Evolutionary conservation across 2,797 vertebrate genomes (phyloP).

Genomic region (Threskiornis aethiopicus): DNA sequence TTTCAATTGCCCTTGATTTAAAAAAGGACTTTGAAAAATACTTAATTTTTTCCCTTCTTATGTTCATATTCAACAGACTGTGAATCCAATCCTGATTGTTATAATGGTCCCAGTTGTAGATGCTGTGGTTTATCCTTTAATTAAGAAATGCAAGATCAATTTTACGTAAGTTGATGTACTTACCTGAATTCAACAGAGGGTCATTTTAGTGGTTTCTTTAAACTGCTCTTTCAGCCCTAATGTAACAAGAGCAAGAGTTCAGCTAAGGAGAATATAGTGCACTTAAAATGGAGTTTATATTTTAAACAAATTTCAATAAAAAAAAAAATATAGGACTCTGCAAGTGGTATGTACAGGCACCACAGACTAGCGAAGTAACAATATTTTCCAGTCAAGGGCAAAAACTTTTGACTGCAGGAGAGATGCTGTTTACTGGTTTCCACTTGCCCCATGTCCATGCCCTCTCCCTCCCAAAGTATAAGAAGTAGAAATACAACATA

Average conservation of each 20-base stretch:
- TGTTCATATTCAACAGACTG: constrained; percentile 77
- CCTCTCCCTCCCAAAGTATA: neutral
- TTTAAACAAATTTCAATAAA: neutral
- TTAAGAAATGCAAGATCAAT: constrained; percentile 89
- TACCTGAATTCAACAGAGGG: neutral
- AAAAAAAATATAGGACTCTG: neutral
- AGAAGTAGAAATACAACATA: neutral
- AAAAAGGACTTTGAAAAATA: neutral
- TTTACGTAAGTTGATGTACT: constrained; percentile 84
- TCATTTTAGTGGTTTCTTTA: neutral
- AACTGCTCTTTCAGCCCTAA: neutral
- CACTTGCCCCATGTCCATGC: rapidly evolving
- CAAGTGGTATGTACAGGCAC: neutral
- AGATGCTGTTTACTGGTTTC: neutral
- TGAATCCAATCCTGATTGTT: constrained; percentile 92
- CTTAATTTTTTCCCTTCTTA: neutral
- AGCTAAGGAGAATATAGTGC: neutral
- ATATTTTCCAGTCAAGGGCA: neutral
- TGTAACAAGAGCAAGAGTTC: neutral
- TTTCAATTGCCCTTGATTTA: neutral
- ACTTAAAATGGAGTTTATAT: neutral
- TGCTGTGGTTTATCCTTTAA: constrained; percentile 85
- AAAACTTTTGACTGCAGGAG: neutral
- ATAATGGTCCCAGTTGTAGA: constrained; percentile 90
- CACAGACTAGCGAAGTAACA: neutral